These are phyloP conservation scores for Pipistrellus kuhlii DNA, from an alignment of 2,797 vertebrate genomes.

Conservation along the genomic window DNA sequence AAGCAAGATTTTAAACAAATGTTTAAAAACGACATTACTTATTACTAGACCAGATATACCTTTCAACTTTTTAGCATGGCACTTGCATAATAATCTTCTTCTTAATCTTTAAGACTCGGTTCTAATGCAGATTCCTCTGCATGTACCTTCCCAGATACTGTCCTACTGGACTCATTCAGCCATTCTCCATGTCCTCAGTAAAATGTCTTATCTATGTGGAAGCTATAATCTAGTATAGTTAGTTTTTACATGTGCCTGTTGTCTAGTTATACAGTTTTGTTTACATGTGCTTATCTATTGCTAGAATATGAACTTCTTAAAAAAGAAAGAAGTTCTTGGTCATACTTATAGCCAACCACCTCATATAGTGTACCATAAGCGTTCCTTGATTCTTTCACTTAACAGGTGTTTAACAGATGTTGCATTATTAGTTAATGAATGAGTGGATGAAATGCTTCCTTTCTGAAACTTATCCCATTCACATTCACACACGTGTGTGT, in stretches of 20 bases:
- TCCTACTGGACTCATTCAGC: neutral
- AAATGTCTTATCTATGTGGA: neutral
- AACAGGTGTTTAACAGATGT: neutral
- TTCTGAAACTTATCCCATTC: neutral
- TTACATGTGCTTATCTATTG: neutral
- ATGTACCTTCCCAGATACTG: neutral
- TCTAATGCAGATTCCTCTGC: neutral
- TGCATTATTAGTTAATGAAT: slow-evolving; percentile 18
- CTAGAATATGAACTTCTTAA: slow-evolving; percentile 24
- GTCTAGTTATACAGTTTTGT: slow-evolving; percentile 1
- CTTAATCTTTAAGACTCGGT: slow-evolving; percentile 33
- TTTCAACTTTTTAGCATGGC: slow-evolving; percentile 1
- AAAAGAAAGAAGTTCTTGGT: neutral
- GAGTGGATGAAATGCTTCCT: neutral
- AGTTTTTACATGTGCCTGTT: neutral
- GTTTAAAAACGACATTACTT: no score
- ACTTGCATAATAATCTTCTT: slow-evolving; percentile 3
- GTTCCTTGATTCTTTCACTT: slow-evolving; percentile 11
- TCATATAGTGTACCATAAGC: neutral
- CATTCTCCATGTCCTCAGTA: neutral
- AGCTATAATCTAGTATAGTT: neutral
- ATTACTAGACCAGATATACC: no score
- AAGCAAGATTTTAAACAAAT: no score
- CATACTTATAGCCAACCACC: neutral
- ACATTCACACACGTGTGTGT: neutral